phyloP scores from a whole-genome alignment of 1,140 invertebrate species.

The Papilio glaucus region DNA sequence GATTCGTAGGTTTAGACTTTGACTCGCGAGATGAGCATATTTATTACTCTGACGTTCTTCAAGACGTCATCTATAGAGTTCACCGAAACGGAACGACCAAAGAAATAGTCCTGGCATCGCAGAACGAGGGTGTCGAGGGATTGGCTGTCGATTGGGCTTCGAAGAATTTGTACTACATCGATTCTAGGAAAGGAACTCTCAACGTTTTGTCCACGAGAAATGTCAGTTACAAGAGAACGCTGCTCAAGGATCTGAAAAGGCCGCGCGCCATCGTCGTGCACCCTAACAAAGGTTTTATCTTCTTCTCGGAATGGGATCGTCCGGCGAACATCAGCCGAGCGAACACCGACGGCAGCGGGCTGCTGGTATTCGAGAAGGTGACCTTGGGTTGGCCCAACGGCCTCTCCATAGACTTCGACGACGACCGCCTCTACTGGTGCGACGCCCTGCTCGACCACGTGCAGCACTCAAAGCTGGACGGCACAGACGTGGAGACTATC shows the following conservation, averaged over 20 bases:
- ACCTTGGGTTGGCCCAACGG: conserved; percentile 98
- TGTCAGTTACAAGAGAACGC: conserved; percentile 91
- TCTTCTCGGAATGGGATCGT: conserved; percentile 98
- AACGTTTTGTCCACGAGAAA: conserved; percentile 96
- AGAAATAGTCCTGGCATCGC: conserved; percentile 96
- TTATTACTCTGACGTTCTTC: conserved; percentile 98
- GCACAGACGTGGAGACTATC: conserved; percentile 95
- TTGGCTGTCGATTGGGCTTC: conserved; percentile 98
- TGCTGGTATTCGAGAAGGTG: conserved; percentile 95
- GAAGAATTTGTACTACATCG: conserved; percentile 99
- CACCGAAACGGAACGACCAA: conserved; percentile 94
- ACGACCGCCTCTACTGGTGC: conserved; percentile 96
- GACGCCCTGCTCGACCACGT: conserved; percentile 97
- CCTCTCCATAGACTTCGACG: conserved; percentile 94
- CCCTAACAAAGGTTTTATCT: conserved; percentile 96
- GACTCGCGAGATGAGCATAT: conserved; percentile 96
- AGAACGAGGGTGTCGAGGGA: conserved; percentile 98
- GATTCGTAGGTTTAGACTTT: conserved; percentile 99
- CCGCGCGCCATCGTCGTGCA: conserved; percentile 98
- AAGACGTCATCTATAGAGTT: conserved; percentile 97
- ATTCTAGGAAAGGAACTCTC: conserved; percentile 96
- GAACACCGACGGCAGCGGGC: conserved; percentile 93
- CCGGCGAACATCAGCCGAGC: conserved; percentile 97
- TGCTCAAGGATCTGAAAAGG: conserved; percentile 94
- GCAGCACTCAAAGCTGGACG: conserved; percentile 97